A percentile compares a stretch with the other conserved stretches of the same genome.
Evolutionary conservation across 2,797 vertebrate genomes (phyloP).

Genomic region (Phrynocephalus vlangalii): DNA sequence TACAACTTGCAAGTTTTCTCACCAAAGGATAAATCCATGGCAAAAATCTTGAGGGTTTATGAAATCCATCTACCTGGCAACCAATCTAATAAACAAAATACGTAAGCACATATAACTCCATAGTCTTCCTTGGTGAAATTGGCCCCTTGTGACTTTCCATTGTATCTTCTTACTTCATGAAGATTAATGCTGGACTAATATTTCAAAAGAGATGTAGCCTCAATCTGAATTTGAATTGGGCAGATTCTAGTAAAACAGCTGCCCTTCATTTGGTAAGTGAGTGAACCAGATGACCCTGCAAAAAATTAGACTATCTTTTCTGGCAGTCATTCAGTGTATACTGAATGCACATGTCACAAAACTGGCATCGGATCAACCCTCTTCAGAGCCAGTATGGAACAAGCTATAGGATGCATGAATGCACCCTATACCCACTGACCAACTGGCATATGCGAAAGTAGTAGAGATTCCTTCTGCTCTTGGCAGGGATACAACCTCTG

Average conservation of each 20-base stretch:
- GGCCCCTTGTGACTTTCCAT: neutral
- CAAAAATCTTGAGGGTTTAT: neutral
- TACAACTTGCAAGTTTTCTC: neutral
- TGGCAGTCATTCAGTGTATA: neutral
- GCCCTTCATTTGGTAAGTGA: neutral
- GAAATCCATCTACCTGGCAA: neutral
- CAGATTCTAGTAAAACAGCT: slow-evolving; percentile 17
- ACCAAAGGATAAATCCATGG: neutral
- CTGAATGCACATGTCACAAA: neutral
- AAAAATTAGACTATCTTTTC: neutral
- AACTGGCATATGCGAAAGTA: neutral
- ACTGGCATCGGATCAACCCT: neutral
- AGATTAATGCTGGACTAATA: neutral
- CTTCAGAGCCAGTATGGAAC: neutral
- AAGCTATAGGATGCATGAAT: slow-evolving; percentile 6
- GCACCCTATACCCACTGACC: neutral
- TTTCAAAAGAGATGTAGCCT: neutral
- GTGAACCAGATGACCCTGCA: neutral
- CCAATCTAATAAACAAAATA: neutral
- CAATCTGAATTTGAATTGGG: neutral
- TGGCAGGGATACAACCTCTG: neutral
- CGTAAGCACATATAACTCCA: neutral
- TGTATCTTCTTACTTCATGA: neutral
- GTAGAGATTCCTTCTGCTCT: neutral
- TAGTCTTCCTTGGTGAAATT: neutral